Evolutionary conservation across 2,113 vertebrate species (phyloP), one percentile per base, ranked within the genome.

Genomic region (Marmota monax): DNA sequence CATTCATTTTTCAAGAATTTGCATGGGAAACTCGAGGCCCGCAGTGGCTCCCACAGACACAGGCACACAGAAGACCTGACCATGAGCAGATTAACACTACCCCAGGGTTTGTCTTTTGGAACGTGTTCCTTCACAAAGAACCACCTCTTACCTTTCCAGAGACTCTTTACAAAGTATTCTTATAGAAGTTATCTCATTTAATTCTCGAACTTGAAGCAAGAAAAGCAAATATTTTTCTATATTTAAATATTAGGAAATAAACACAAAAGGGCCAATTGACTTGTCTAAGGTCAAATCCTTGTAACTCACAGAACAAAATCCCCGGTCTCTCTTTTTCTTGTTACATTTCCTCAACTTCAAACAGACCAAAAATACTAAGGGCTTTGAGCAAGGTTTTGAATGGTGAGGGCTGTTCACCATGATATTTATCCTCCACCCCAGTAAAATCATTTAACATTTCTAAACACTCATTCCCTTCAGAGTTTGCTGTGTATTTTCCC

Each of bases 401-500:
- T 56, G 22, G 29, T 34, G 27, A 84, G 45, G 11, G 2, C 2
- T 72, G 13, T 45, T 63, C 39, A 23, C 7, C 29, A 12, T 11
- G 22, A 56, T 34, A 72, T 69, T 7, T 70, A 23, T 32, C 74
- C n/a, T 84, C 37, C 7, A 61, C 80, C 73, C 25, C 48, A 10
- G 34, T 27, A 76, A 94, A 96, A 45, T 77, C 72, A 93, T 70
- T 93, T 61, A 73, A 61, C 48, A 69, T 88, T 89, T 84, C 74
- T 51, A 63, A 63, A 90, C 27, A 53, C 32, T 79, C 39, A 18
- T n/a, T 90, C 63, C 45, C 56, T 88, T 89, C 76, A 88, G 88
- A 91, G 53, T 16, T 22, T 25, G 17, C 67, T 61, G 37, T 34
- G 65, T 67, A 72, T 72, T 76, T 45, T 69, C 88, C 72, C 23